Evolutionary conservation across 2,113 vertebrate species (phyloP).

Genomic region (Oriolus oriolus): DNA sequence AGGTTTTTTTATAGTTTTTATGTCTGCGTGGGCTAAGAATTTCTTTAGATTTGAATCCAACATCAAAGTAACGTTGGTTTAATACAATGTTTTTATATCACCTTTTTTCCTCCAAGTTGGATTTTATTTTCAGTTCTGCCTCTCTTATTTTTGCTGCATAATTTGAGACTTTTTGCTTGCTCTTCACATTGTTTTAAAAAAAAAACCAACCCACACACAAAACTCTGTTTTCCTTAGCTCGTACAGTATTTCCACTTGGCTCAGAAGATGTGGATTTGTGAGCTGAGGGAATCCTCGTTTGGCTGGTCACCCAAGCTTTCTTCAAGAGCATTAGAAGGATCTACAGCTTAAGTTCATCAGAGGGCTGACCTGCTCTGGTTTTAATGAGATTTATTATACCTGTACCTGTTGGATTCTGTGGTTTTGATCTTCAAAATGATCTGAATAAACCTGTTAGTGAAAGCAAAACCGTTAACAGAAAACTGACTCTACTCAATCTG

Average conservation of each 20-base stretch:
- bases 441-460: not conserved
- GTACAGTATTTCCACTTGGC: conserved; percentile 40
- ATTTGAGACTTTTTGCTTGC: conserved; percentile 6
- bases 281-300: conserved; percentile 33
- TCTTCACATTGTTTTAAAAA: conserved; percentile 16
- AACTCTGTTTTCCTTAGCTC: conserved; percentile 2
- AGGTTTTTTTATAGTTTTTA: not conserved
- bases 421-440: not conserved
- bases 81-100: not conserved
- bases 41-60: not conserved
- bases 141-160: not conserved
- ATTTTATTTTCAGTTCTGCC: conserved; percentile 32
- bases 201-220: not conserved
- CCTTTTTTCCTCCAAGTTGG: not conserved
- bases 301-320: conserved; percentile 23
- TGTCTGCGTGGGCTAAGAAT: not conserved
- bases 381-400: conserved; percentile 57
- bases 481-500: not conserved
- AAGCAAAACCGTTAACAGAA: not conserved
- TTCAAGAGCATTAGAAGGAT: conserved; percentile 51
- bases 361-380: conserved; percentile 20
- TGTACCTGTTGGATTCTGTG: conserved; percentile 11
- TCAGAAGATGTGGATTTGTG: conserved; percentile 13
- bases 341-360: conserved; percentile 37
- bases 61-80: not conserved